Evolutionary conservation across 2,888 invertebrate species (phyloP), one percentile per base, ranked within the genome.

Genomic region (Hydroisotoma schaefferi): DNA sequence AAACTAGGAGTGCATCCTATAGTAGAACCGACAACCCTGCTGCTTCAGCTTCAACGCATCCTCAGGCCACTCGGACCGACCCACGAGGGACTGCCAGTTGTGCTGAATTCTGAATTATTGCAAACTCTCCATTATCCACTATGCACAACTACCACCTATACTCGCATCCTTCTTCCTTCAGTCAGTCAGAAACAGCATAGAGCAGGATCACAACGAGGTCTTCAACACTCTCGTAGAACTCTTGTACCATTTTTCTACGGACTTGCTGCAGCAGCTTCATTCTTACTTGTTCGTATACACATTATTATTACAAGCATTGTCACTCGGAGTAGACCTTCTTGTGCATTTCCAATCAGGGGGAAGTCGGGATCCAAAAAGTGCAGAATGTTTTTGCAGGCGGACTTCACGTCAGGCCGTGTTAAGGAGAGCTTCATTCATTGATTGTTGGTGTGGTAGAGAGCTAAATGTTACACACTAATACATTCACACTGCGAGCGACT

Each of bases 341-440:
- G n/a, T n/a, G 46, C 22, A 23, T 10, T 33, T 10, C 15, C 8
- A 8, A 33, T 15, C 23, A 22, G 46, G 46, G 46, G 46, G 46
- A 46, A 46, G 46, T 46, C 25, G 46, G 46, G 46, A 46, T 6
- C 25, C 46, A 15, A 23, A 10, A 46, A 46, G 46, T 46, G 46
- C 46, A 46, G 46, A 46, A 46, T 46, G 46, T 46, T 46, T 46
- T 46, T 46, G 46, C 46, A 46, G 46, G 22, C 22, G 46, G 46
- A 12, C 22, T 22, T 22, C 46, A 23, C 46, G 20, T 40, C 20
- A 15, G 5, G 40, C 15, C 33, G 33, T 40, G n/a, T 40, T 20
- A 18, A 18, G 40, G 33, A 10, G 8, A 40, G 40, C 40, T 40
- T 40, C 40, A 40, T 40, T 46, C 46, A 46, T 46, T 46, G 6